Conservation (phyloP, 1,140 invertebrate genomes). For the Zaprionus lachaisei region DNA sequence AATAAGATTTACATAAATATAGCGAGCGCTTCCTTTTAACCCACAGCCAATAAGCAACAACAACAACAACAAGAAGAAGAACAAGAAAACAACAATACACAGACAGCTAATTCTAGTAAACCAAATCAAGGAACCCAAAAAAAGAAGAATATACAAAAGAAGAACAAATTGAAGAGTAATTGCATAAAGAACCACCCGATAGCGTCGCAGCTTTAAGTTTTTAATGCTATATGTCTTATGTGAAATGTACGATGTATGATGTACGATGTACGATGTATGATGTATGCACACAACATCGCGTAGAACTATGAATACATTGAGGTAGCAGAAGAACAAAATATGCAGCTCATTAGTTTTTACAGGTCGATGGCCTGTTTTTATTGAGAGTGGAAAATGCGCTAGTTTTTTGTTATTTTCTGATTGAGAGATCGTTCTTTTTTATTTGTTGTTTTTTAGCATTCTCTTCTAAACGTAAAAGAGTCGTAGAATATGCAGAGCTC, state of each 20-base stretch:
- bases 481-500: slow-evolving; percentile 6
- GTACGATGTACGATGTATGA: slow-evolving; percentile 5
- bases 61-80: slow-evolving; percentile 9
- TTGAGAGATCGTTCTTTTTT: neutral
- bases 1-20: slow-evolving; percentile 76
- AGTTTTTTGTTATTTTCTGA: slow-evolving; percentile 11
- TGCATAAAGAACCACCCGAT: slow-evolving; percentile 52
- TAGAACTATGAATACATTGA: slow-evolving; percentile 32
- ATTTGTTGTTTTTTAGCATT: neutral
- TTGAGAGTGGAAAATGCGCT: slow-evolving; percentile 35
- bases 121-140: slow-evolving; percentile 57
- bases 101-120: slow-evolving; percentile 63
- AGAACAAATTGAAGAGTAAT: slow-evolving; percentile 29
- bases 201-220: slow-evolving; percentile 57
- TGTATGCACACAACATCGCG: slow-evolving; percentile 32
- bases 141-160: slow-evolving; percentile 17
- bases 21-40: slow-evolving; percentile 81
- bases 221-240: slow-evolving; percentile 30
- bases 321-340: slow-evolving; percentile 1
- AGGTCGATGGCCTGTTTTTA: slow-evolving; percentile 40
- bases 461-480: neutral
- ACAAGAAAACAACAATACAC: slow-evolving; percentile 28
- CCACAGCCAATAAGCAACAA: slow-evolving; percentile 70
- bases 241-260: neutral
- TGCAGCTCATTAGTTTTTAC: slow-evolving; percentile 35